phyloP scores from a whole-genome alignment of 2,888 invertebrate species.

The Meteorus colon region DNA sequence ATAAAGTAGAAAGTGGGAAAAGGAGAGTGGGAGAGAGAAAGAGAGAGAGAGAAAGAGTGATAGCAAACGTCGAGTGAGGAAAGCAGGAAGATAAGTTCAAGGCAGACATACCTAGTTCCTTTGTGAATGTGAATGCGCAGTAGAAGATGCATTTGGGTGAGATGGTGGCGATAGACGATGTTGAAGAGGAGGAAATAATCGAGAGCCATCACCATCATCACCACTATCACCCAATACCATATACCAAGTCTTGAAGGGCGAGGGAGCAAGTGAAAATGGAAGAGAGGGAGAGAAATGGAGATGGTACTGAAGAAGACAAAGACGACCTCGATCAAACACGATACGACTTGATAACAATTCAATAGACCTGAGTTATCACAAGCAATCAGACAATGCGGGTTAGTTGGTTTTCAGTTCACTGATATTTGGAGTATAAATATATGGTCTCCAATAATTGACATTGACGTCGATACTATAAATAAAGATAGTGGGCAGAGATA shows the following conservation, averaged over 20 bases:
- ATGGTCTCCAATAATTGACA: background rate
- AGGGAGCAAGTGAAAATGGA: conserved; percentile 14
- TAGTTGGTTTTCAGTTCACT: conserved; percentile 30
- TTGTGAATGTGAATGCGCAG: conserved; percentile 25
- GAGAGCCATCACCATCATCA: conserved; percentile 2
- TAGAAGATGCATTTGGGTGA: conserved; percentile 10
- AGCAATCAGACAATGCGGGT: conserved; percentile 37
- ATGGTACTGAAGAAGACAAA: conserved; percentile 14
- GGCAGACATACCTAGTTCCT: conserved; percentile 2
- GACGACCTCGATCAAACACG: conserved; percentile 38
- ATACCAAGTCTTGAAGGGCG: conserved; percentile 10
- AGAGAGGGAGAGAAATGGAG: background rate
- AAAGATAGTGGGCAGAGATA: background rate
- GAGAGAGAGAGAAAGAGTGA: background rate
- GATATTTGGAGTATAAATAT: background rate
- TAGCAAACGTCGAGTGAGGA: background rate
- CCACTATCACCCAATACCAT: conserved; percentile 1
- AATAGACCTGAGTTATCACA: conserved; percentile 34
- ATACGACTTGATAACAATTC: conserved; percentile 39
- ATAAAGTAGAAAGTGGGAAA: background rate
- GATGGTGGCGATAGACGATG: conserved; percentile 13
- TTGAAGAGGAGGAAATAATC: conserved; percentile 17
- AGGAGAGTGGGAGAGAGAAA: background rate
- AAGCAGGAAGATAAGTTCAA: background rate
- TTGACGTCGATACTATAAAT: conserved; percentile 2